phyloP scores from a whole-genome alignment of 2,888 invertebrate species.

The Hemistola chrysoprasaria region DNA sequence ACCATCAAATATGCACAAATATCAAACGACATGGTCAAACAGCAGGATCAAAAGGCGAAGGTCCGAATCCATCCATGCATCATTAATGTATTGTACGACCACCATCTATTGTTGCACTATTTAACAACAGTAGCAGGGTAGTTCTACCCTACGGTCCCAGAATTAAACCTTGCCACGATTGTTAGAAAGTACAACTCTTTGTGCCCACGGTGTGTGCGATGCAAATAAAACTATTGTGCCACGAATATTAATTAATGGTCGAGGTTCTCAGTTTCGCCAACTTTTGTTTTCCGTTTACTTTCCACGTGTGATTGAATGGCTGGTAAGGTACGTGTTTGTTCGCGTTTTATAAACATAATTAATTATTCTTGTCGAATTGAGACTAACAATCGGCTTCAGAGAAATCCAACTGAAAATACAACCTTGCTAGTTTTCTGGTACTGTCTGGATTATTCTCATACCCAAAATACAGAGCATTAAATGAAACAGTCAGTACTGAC shows the following conservation, averaged over 20 bases:
- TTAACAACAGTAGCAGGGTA: slow-evolving; percentile 57
- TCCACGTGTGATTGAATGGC: slow-evolving; percentile 26
- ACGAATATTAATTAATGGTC: slow-evolving; percentile 63
- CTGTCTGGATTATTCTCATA: no score
- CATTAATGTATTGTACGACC: slow-evolving; percentile 63
- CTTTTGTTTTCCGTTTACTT: slow-evolving; percentile 25
- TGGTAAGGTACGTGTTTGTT: slow-evolving; percentile 16
- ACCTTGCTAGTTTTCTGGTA: no score
- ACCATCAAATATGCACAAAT: slow-evolving; percentile 23
- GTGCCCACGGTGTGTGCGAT: slow-evolving; percentile 38
- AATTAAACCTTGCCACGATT: slow-evolving; percentile 64
- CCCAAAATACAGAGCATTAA: no score
- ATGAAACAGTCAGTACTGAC: no score
- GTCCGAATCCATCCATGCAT: slow-evolving; percentile 66
- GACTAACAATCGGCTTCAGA: no score
- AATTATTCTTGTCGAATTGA: slow-evolving; percentile 11
- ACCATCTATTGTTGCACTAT: slow-evolving; percentile 77
- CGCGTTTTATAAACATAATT: slow-evolving; percentile 15
- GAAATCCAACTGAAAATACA: no score
- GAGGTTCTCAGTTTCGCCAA: slow-evolving; percentile 31
- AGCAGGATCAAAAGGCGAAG: slow-evolving; percentile 60
- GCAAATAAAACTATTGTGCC: slow-evolving; percentile 72
- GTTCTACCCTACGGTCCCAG: slow-evolving; percentile 43
- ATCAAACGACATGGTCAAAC: slow-evolving; percentile 41
- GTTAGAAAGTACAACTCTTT: slow-evolving; percentile 73